Base-by-base conservation (phyloP, 2,797 vertebrate species). In the Acanthis flammea region DNA sequence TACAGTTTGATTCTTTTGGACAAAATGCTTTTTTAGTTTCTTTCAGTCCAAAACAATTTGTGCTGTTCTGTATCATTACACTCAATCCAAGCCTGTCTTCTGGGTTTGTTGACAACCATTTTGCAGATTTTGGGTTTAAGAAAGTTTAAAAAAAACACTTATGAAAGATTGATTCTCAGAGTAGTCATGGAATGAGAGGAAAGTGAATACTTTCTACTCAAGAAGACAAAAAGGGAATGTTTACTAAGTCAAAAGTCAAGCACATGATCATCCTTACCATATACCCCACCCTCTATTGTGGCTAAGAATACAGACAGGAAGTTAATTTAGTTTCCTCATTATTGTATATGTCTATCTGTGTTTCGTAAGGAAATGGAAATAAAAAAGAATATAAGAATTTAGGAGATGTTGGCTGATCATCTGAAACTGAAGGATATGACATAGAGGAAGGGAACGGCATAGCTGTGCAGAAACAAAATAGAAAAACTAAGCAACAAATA, bases 21-120 rank as follows among this genome's bases (percentile, higher is more conserved):
- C 8, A 14, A 60, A 33, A 33, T 53, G 7, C 4, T 68, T 87
- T 78, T 53, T 31, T 14, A 44, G 8, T 78, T 81, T 86, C 30
- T 58, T 16, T 50, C 24, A 58, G 17, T 37, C 37, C 8, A 53
- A 80, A 84, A 16, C 7, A 74, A 41, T 58, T 85, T 58, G 8
- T 27, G 1, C 53, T 86, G 4, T 9, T 66, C 42, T 72, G 0
- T 80, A 37, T 62, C 4, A 22, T 57, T 42, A 27, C 0, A 1
- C 12, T 74, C 21, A 45, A 4, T 72, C 19, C 63, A 74, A 86
- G 9, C 7, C 18, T 73, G 7, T 73, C 14, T 37, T 90, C 44
- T 50, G 4, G 8, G 39, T 82, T 79, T 68, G 4, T 41, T 58
- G 30, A 51, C 31, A 88, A 51, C 4, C 3, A 3, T 25, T 79